Base-by-base conservation (phyloP, 2,113 vertebrate species). In the Australoheros scitulus region DNA sequence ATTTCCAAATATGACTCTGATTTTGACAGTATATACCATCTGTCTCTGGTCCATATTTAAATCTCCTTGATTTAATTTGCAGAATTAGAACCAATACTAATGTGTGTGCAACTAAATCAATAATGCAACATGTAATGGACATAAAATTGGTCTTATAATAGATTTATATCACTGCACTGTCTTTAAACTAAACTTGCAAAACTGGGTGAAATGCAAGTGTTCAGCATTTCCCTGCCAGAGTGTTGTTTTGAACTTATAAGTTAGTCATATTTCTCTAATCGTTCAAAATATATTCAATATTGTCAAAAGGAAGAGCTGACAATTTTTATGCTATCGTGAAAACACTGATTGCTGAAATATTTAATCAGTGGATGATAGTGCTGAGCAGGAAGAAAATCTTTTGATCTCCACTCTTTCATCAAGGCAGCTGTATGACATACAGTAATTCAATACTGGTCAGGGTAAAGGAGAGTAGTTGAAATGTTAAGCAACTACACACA, bases 1-100 rank as follows among this genome's bases (percentile, higher is more conserved):
- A 0, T 34, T 52, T 13, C 0, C 22, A 32, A 32, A 52, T 72
- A n/a, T 14, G 17, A 47, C 43, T 77, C 22, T 8, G 38, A 61
- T 77, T 3, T 29, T 43, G 18, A 29, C n/a, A 59, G 7, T 22
- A 38, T 7, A 20, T 3, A 0, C 57, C 32, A 1, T 50, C 20
- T 47, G 38, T 50, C 57, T 59, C 6, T 13, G 3, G 22, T 58
- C 64, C 0, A 11, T 55, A 0, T 24, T 55, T 50, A n/a, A 55
- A 72, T 34, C 47, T 14, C 26, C 13, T 47, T 3, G 6, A 14
- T 59, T 77, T 61, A 47, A 77, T 61, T 61, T 61, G 38, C 24
- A 32, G 3, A 61, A 77, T 20, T n/a, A 0, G 0, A 11, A 64
- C 61, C 2, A n/a, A n/a, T 13, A 20, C 20, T n/a, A 13, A 6